These are phyloP conservation scores for Delia radicum DNA, from an alignment of 1,140 invertebrate genomes.

Conservation along the genomic window DNA sequence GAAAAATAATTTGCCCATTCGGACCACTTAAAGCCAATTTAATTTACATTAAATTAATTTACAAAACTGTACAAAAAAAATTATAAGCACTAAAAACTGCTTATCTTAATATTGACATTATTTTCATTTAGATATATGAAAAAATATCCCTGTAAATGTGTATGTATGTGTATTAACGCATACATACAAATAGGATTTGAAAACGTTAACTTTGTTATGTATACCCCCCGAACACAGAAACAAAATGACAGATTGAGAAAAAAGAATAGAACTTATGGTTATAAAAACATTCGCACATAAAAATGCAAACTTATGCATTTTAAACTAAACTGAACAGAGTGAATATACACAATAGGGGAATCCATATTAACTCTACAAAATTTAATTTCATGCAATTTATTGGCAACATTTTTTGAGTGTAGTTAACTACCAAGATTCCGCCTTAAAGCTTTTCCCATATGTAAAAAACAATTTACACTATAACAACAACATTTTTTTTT, in stretches of 20 bases:
- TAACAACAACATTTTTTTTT: too few relatives aligned
- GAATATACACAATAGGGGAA: too few relatives aligned
- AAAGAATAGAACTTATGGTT: constrained; percentile 37
- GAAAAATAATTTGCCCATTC: too few relatives aligned
- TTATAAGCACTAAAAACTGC: neutral
- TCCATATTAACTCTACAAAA: too few relatives aligned
- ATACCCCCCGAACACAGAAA: neutral
- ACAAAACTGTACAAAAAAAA: too few relatives aligned
- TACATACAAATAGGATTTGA: neutral
- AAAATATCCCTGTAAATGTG: neutral
- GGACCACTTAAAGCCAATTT: too few relatives aligned
- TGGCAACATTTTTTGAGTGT: too few relatives aligned
- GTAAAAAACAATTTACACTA: too few relatives aligned
- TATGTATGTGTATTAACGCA: neutral
- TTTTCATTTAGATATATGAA: neutral
- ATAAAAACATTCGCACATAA: constrained; percentile 55
- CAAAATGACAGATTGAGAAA: neutral
- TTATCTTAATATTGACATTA: constrained; percentile 19
- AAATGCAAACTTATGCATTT: constrained; percentile 54
- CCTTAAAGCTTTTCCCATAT: too few relatives aligned
- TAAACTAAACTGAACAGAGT: constrained; percentile 16
- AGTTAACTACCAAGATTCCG: too few relatives aligned
- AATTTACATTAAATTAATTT: too few relatives aligned
- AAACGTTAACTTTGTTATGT: constrained; percentile 11
- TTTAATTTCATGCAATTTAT: too few relatives aligned